Percentiles rank a stretch among this genome's conserved stretches.
phyloP scores from a whole-genome alignment of 2,888 invertebrate species.

The Andrena minutula region DNA sequence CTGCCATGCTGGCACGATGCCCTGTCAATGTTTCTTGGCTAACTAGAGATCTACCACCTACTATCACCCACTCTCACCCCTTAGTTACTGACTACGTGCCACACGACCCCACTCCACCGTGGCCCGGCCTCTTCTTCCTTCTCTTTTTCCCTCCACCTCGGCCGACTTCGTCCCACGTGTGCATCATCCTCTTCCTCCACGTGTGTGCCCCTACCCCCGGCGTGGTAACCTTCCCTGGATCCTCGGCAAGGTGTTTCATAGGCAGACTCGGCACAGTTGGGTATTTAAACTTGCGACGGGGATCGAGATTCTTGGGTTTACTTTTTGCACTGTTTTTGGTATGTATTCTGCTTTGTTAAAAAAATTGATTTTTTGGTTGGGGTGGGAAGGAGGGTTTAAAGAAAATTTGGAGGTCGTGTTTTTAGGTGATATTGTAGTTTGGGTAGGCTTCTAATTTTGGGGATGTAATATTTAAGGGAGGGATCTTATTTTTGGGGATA shows the following conservation, averaged over 20 bases:
- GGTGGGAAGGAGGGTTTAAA: too few species aligned
- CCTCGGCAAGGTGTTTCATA: conserved; percentile 28
- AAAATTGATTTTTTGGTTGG: too few species aligned
- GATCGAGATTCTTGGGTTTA: not conserved
- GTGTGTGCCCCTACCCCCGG: conserved; percentile 51
- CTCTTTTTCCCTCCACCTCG: conserved; percentile 70
- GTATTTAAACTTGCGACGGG: not conserved
- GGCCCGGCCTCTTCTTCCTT: conserved; percentile 61
- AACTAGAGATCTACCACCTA: conserved; percentile 81
- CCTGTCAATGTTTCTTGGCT: conserved; percentile 81
- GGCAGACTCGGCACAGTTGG: conserved; percentile 5
- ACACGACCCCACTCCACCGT: conserved; percentile 74
- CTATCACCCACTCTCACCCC: conserved; percentile 79
- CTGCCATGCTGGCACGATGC: conserved; percentile 78
- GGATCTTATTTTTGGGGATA: too few species aligned
- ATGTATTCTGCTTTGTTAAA: too few species aligned
- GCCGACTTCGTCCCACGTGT: conserved; percentile 65
- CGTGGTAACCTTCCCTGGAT: conserved; percentile 37
- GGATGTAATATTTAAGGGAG: too few species aligned
- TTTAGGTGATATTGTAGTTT: too few species aligned
- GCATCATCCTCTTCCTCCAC: conserved; percentile 57
- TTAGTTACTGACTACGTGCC: conserved; percentile 74
- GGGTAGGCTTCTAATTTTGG: too few species aligned
- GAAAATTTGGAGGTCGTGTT: too few species aligned
- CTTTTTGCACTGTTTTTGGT: too few species aligned